A percentile compares a stretch with the other conserved stretches of the same genome.
phyloP scores from a whole-genome alignment of 1,140 invertebrate species.

The Orius laevigatus region DNA sequence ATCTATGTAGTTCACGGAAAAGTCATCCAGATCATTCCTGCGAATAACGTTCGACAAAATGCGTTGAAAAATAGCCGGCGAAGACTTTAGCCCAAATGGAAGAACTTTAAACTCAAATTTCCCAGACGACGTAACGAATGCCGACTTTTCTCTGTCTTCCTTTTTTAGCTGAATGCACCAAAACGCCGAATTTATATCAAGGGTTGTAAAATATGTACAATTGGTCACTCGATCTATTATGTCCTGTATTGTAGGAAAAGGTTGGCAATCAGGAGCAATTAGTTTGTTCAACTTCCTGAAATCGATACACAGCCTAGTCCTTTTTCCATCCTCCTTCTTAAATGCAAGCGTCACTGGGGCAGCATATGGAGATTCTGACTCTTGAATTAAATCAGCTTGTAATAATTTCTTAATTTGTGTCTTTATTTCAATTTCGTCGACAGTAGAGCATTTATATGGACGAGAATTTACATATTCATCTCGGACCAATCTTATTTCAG shows the following conservation, averaged over 20 bases:
- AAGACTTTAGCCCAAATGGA: conserved; percentile 20
- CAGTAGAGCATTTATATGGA: conserved; percentile 13
- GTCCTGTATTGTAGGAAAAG: conserved; percentile 17
- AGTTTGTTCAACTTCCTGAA: conserved; percentile 15
- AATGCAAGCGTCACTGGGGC: conserved; percentile 16
- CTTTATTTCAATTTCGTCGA: conserved; percentile 15
- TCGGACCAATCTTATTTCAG: conserved; percentile 12
- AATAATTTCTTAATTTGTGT: conserved; percentile 15
- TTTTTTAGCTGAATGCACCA: conserved; percentile 19
- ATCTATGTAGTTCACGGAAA: conserved; percentile 29
- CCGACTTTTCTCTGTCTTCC: conserved; percentile 18
- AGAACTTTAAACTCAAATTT: conserved; percentile 18
- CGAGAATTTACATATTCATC: conserved; percentile 8
- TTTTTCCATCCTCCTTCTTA: conserved; percentile 16
- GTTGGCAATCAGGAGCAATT: conserved; percentile 14
- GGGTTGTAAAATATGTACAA: conserved; percentile 16
- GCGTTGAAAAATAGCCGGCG: conserved; percentile 31
- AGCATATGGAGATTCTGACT: conserved; percentile 13
- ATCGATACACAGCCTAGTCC: conserved; percentile 16
- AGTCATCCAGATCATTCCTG: conserved; percentile 28
- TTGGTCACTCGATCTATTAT: conserved; percentile 12
- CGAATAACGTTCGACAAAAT: conserved; percentile 25
- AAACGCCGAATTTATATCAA: conserved; percentile 21
- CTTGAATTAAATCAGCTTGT: conserved; percentile 16
- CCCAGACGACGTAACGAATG: conserved; percentile 19